Base-by-base conservation (phyloP, 2,113 vertebrate genomes). In the Lutjanus erythropterus region DNA sequence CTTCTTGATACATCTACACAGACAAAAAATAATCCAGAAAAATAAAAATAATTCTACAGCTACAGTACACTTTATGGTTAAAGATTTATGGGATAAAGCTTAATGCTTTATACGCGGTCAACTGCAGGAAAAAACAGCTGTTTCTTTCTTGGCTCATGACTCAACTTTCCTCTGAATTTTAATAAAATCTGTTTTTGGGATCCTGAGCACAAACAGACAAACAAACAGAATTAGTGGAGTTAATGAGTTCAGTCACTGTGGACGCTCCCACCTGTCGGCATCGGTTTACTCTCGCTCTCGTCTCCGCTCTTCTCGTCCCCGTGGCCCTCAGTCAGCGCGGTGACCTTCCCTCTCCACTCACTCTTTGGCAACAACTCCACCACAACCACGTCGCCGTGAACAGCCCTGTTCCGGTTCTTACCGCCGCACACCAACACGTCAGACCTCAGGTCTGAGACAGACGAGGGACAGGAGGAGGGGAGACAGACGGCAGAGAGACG, bases 361-460 rank as follows among this genome's bases (percentile, higher is more conserved):
- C 75, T 93, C 66, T 74, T 84, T 1, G 96, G 96, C 18, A 99
- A 79, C 67, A 99, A 44, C 76, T 99, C 97, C 50, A 97, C 95
- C 8, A 86, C 97, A 0, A 99, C 97, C 71, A 91, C 6, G 4
- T 99, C 98, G 4, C 97, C 96, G 0, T 99, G 97, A 81, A 98
- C 93, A 0, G 97, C 97, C 29, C 98, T 92, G 89, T 99, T 99
- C 4, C 97, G 96, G 41, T 96, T 91, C 92, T 95, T 99, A n/a
- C 70, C 56, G 2, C 97, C 97, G 0, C 87, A 93, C 87, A 99
- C 93, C 25, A 99, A 88, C 86, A 99, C 85, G 23, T 97, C 96
- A 2, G 92, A 94, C 19, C 92, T 89, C 56, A 96, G 92, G 29
- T 96, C 98, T 99, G 76, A n/a, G n/a, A n/a, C n/a, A n/a, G n/a